These are phyloP conservation scores for Hippocampus mohnikei DNA, from an alignment of 2,113 vertebrate species.

Conservation along the genomic window DNA sequence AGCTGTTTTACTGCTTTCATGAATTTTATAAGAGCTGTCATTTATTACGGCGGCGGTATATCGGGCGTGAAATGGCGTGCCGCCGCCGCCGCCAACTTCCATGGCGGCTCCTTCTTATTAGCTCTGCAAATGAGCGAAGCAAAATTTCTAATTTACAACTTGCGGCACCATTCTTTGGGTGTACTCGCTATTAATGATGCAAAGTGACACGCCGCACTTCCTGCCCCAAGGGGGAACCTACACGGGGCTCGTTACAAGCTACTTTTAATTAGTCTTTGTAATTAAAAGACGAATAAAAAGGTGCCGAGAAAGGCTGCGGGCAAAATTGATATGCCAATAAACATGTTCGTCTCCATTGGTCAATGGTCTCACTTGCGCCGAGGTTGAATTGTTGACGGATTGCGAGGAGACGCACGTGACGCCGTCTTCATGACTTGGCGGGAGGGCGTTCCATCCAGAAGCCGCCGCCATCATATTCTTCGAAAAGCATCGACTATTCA, in stretches of 20 bases:
- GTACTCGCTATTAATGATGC: slow-evolving; percentile 57
- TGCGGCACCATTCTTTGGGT: slow-evolving; percentile 45
- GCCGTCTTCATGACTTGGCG: slow-evolving; percentile 32
- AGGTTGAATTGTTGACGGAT: slow-evolving; percentile 23
- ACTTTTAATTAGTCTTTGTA: slow-evolving; percentile 71
- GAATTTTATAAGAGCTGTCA: slow-evolving; percentile 52
- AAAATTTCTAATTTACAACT: slow-evolving; percentile 60
- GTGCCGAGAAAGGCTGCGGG: slow-evolving; percentile 47
- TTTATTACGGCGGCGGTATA: slow-evolving; percentile 40
- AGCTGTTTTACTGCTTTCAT: slow-evolving; percentile 54
- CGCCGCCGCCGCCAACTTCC: slow-evolving; percentile 8
- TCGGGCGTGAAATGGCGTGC: slow-evolving; percentile 43
- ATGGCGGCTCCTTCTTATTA: slow-evolving; percentile 35
- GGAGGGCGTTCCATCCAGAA: slow-evolving; percentile 23
- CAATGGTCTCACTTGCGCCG: slow-evolving; percentile 35
- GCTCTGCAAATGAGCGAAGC: slow-evolving; percentile 41
- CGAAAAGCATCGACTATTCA: slow-evolving; percentile 1
- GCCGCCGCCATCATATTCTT: slow-evolving; percentile 14
- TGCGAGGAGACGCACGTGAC: slow-evolving; percentile 29
- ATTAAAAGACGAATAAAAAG: slow-evolving; percentile 62
- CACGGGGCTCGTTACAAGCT: slow-evolving; percentile 63
- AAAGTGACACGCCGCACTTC: slow-evolving; percentile 58
- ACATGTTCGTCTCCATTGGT: slow-evolving; percentile 50
- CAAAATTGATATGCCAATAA: slow-evolving; percentile 61
- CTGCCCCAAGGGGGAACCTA: slow-evolving; percentile 47